phyloP scores from a whole-genome alignment of 2,888 invertebrate genomes.

The Rhimphoctona megacephalus region DNA sequence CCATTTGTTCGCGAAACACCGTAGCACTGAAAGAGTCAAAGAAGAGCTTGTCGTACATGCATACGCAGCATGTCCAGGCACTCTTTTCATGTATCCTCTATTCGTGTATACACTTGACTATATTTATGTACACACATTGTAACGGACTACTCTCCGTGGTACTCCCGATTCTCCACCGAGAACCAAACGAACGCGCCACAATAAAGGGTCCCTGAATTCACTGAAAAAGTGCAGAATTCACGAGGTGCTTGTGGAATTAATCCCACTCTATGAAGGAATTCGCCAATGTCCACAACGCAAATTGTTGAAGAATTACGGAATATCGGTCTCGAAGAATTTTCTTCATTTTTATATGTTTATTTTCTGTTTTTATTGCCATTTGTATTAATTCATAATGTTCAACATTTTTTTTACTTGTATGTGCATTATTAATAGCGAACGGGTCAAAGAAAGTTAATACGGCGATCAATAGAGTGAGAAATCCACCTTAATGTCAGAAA shows the following conservation, averaged over 20 bases:
- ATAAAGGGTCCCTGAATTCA: neutral
- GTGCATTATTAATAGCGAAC: neutral
- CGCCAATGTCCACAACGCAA: neutral
- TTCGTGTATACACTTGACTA: conserved; percentile 34
- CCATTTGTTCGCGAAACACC: conserved; percentile 84
- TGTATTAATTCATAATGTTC: neutral
- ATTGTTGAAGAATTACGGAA: neutral
- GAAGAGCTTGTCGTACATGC: conserved; percentile 69
- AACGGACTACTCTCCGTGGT: neutral
- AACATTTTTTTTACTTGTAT: neutral
- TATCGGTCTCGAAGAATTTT: neutral
- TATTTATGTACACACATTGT: conserved; percentile 29
- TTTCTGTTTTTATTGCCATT: neutral
- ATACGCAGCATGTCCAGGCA: conserved; percentile 68
- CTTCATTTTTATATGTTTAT: neutral
- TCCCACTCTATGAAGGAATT: neutral
- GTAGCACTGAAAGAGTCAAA: conserved; percentile 74
- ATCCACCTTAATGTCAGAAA: neutral
- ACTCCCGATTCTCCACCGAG: conserved; percentile 8
- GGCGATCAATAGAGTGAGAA: neutral
- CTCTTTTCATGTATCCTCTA: conserved; percentile 52
- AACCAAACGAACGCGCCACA: neutral
- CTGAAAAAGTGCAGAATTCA: neutral
- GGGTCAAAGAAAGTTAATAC: neutral
- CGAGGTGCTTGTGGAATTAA: neutral